phyloP scores from a whole-genome alignment of 1,140 invertebrate species.

The Oscheius sp. region DNA sequence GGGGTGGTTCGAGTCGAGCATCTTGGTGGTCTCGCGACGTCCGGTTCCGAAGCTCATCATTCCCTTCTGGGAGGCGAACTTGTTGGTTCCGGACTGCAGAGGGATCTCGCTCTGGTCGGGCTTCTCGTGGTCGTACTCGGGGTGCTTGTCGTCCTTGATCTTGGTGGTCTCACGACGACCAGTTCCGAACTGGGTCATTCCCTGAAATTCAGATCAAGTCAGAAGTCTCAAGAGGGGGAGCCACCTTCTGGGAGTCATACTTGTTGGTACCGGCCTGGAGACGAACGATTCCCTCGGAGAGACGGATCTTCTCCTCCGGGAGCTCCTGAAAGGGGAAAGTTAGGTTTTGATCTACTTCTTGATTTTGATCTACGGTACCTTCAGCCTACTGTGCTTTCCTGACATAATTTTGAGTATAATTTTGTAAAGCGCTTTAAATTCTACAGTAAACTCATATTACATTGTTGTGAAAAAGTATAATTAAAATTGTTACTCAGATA shows the following conservation, averaged over 20 bases:
- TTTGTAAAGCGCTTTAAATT: no score
- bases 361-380: neutral
- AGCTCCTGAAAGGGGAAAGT: slow-evolving; percentile 45
- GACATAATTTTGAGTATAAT: no score
- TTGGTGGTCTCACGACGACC: slow-evolving; percentile 59
- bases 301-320: slow-evolving; percentile 61
- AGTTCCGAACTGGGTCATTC: slow-evolving; percentile 54
- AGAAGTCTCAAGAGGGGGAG: neutral
- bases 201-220: slow-evolving; percentile 15
- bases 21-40: slow-evolving; percentile 58
- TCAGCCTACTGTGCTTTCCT: neutral
- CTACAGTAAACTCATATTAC: slow-evolving; percentile 16
- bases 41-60: slow-evolving; percentile 60
- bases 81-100: slow-evolving; percentile 58
- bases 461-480: slow-evolving; percentile 8
- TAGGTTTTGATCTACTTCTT: no score
- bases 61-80: slow-evolving; percentile 60
- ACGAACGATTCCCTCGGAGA: slow-evolving; percentile 59
- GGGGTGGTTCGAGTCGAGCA: slow-evolving; percentile 49
- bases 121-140: slow-evolving; percentile 57
- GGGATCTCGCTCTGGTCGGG: slow-evolving; percentile 58
- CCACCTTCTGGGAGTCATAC: slow-evolving; percentile 44
- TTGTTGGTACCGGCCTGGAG: slow-evolving; percentile 61
- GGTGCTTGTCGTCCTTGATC: slow-evolving; percentile 57
- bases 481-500: no score